Conservation (phyloP, 1,140 invertebrate species). For the Archivesica marissinica region DNA sequence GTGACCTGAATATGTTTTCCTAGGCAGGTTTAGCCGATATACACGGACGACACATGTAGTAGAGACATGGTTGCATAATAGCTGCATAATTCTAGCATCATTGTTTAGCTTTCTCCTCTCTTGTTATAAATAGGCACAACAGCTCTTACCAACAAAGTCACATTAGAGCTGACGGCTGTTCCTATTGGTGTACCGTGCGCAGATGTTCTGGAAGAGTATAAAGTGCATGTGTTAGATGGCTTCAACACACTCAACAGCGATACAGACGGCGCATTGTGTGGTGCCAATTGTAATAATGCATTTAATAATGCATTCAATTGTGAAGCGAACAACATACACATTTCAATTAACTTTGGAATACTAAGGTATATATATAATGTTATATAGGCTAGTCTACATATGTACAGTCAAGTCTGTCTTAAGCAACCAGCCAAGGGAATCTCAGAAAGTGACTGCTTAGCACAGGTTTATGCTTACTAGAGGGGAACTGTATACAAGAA, state of each 20-base stretch:
- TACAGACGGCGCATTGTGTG: not conserved
- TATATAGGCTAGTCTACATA: no score
- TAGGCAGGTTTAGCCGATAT: no score
- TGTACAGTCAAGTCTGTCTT: no score
- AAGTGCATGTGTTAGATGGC: not conserved
- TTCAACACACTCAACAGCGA: not conserved
- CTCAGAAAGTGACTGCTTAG: no score
- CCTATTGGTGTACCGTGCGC: not conserved
- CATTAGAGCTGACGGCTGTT: not conserved
- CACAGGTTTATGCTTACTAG: no score
- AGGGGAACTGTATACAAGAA: no score
- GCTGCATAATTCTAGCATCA: no score
- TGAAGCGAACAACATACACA: not conserved
- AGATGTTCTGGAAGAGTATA: not conserved
- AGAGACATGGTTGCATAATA: no score
- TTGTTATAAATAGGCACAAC: not conserved
- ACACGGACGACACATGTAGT: no score
- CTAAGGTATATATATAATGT: constrained; percentile 12
- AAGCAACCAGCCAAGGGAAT: no score
- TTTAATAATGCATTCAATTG: not conserved
- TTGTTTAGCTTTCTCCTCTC: no score
- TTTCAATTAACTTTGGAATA: constrained; percentile 26
- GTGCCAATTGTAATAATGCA: not conserved
- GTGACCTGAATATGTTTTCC: no score
- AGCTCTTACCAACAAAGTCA: not conserved